Conservation (phyloP, 2,888 invertebrate genomes). For the Gari tellinella region DNA sequence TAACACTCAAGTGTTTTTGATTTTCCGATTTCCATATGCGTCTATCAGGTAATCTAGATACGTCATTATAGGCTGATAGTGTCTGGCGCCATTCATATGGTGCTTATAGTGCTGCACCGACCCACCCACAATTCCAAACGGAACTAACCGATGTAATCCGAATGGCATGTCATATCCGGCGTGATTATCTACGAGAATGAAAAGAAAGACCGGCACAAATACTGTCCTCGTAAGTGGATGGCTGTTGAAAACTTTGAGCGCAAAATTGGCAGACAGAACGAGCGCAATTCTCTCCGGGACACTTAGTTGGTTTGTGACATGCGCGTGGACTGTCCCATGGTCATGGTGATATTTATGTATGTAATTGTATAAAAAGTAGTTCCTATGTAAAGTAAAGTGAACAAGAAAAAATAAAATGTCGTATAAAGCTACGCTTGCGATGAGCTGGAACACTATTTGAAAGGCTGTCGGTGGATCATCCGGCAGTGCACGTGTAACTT, state of each 20-base stretch:
- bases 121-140: slow-evolving; percentile 73
- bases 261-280: slow-evolving; percentile 76
- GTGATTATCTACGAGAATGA: slow-evolving; percentile 77
- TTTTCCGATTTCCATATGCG: not conserved
- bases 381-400: slow-evolving; percentile 74
- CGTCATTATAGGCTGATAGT: slow-evolving; percentile 79
- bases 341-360: slow-evolving; percentile 78
- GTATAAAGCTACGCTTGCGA: slow-evolving; percentile 70
- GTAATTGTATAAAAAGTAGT: slow-evolving; percentile 71
- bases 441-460: slow-evolving; percentile 64
- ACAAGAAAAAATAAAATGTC: slow-evolving; percentile 75
- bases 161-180: slow-evolving; percentile 80
- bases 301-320: slow-evolving; percentile 78
- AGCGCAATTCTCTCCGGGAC: slow-evolving; percentile 71
- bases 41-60: slow-evolving; percentile 70
- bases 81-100: slow-evolving; percentile 70
- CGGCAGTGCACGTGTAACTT: slow-evolving; percentile 74
- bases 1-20: too few relatives aligned
- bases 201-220: slow-evolving; percentile 77
- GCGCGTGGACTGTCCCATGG: slow-evolving; percentile 72
- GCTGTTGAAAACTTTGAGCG: slow-evolving; percentile 70
- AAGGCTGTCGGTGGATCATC: slow-evolving; percentile 63
- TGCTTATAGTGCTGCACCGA: slow-evolving; percentile 74
- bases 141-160: slow-evolving; percentile 74
- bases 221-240: slow-evolving; percentile 77